Conservation (phyloP, 2,888 invertebrate species). For the Xanthia togata region DNA sequence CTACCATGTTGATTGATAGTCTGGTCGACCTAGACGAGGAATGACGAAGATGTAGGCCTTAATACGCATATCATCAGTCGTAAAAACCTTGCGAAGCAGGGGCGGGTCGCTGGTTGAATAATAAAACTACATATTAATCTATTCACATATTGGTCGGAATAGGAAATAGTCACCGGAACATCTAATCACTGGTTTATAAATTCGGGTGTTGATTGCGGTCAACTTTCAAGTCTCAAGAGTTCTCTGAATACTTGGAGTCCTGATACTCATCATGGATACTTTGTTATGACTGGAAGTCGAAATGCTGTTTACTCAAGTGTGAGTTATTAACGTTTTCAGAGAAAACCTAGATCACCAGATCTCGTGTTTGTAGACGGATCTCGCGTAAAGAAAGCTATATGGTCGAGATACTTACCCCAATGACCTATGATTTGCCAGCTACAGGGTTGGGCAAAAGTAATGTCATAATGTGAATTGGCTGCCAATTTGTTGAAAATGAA, state of each 20-base stretch:
- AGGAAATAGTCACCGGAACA: constrained; percentile 43
- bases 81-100: no score
- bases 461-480: no score
- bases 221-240: not conserved
- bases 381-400: no score
- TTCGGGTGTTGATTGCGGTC: constrained; percentile 22
- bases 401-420: no score
- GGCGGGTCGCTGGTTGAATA: no score
- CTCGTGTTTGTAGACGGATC: no score
- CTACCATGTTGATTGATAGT: constrained; percentile 40
- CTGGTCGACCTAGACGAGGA: constrained; percentile 46
- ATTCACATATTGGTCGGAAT: constrained; percentile 26
- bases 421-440: not conserved
- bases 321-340: not conserved
- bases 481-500: no score
- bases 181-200: constrained; percentile 41
- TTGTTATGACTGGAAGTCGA: not conserved
- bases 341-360: not conserved
- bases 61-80: no score
- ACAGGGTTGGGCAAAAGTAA: no score
- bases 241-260: not conserved
- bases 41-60: constrained; percentile 32
- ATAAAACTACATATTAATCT: constrained; percentile 7
- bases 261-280: not conserved
- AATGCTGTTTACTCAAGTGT: no score